Percentiles rank a stretch among this genome's conserved stretches.
These are phyloP conservation scores for Drosophila lini DNA, from an alignment of 1,140 invertebrate species.

Conservation along the genomic window DNA sequence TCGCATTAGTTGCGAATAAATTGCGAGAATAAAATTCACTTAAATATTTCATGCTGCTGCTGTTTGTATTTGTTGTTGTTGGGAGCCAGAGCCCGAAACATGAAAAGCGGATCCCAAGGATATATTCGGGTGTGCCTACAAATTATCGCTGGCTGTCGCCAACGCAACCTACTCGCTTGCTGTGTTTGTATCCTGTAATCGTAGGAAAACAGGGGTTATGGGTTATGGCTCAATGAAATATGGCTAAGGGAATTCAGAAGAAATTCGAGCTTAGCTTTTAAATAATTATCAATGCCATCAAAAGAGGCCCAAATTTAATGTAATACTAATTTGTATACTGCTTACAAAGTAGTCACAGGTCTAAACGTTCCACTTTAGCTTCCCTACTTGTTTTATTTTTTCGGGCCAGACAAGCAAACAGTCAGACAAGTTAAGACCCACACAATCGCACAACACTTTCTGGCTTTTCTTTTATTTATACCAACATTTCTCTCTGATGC, in stretches of 20 bases:
- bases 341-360: neutral
- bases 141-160: constrained; percentile 61
- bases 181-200: constrained; percentile 3
- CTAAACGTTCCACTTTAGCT: neutral
- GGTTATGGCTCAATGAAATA: no score
- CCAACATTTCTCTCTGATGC: constrained; percentile 55
- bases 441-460: constrained; percentile 19
- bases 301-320: no score
- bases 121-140: constrained; percentile 63
- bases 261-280: neutral
- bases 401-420: constrained; percentile 61
- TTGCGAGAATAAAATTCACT: constrained; percentile 73
- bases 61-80: neutral
- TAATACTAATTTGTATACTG: no score
- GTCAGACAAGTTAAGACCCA: constrained; percentile 40
- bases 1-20: constrained; percentile 75
- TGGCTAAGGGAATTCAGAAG: fast-evolving
- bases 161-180: constrained; percentile 42
- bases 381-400: neutral
- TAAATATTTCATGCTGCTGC: constrained; percentile 68
- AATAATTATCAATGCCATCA: neutral
- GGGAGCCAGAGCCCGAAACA: constrained; percentile 40
- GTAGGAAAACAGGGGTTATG: neutral
- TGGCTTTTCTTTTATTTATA: constrained; percentile 23
- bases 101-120: constrained; percentile 53